phyloP scores from a whole-genome alignment of 2,888 invertebrate species.

The Caenorhabditis sulstoni region DNA sequence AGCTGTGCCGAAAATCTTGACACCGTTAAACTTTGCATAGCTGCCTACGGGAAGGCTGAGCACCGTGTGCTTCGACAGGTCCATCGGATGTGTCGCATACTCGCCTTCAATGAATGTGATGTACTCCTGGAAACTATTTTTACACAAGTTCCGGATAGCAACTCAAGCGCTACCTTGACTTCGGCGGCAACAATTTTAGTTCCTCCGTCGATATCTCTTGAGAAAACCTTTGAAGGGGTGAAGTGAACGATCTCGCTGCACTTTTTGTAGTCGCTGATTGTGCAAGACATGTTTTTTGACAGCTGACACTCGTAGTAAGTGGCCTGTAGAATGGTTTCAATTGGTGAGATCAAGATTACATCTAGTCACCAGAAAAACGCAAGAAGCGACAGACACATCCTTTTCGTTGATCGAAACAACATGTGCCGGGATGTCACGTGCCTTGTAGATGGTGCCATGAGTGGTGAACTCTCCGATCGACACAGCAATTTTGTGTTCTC shows the following conservation, averaged over 20 bases:
- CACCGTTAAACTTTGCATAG: slow-evolving; percentile 1
- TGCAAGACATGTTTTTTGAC: neutral
- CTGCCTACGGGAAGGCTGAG: neutral
- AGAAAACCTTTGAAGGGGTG: neutral
- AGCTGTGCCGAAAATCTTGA: neutral
- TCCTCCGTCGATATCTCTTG: neutral
- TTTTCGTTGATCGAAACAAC: no score
- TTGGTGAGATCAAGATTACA: no score
- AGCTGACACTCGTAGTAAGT: neutral
- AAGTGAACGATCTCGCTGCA: neutral
- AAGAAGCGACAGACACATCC: neutral
- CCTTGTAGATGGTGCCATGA: no score
- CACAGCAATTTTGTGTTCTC: neutral
- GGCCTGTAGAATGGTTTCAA: neutral
- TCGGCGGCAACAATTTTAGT: slow-evolving; percentile 2
- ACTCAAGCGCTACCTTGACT: neutral
- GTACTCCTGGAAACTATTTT: neutral
- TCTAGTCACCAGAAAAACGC: neutral
- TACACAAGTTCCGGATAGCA: neutral
- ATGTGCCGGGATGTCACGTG: no score
- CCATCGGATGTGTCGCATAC: neutral
- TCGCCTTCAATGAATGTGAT: neutral
- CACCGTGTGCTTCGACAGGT: slow-evolving; percentile 2
- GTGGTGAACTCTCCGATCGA: no score
- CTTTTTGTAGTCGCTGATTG: neutral